Evolutionary conservation across 1,140 invertebrate species (phyloP), one percentile per base, ranked within the genome.

Genomic region (Zaprionus africanus): DNA sequence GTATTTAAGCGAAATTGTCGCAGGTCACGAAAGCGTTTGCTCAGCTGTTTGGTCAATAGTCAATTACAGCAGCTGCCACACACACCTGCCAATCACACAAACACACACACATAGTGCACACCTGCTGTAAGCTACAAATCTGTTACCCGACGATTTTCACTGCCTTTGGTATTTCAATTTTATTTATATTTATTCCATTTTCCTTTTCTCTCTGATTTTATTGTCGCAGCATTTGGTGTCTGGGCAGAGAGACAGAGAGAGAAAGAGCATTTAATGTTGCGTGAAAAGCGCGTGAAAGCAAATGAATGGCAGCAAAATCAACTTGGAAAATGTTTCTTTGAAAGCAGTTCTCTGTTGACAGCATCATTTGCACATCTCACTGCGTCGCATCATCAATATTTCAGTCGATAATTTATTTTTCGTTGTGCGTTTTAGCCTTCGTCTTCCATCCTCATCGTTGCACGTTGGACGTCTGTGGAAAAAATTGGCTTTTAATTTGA

Each of bases 31-130:
- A 46, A 67, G 31, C 56, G 28, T 65, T 66, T 66, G 58, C 64
- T 59, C 65, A 76, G 34, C 83, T 87, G 73, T 87, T 87, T 88
- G 78, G 84, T 87, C 84, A 87, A 87, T 87, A 87, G 68, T 76
- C 75, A 68, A 84, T 84, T 88, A 81, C 67, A 63, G n/a, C 78
- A 70, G 43, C 65, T 51, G 49, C 62, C 54, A 63, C 73, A 46
- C 73, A 38, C 53, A 53, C 51, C 58, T 59, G 36, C 31, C 62
- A 34, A 46, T 57, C 64, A 72, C 38, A 53, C 54, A 62, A 69
- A 53, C 41, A 43, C 57, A 53, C 58, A 11, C 9, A 31, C 58
- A 51, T 28, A 22, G 9, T 34, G 9, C 11, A 68, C 36, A 67
- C 53, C 57, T 70, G 38, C 46, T 12, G 19, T 22, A 78, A 78